phyloP scores from a whole-genome alignment of 2,113 vertebrate genomes.

The Paraplagusia blochii region DNA sequence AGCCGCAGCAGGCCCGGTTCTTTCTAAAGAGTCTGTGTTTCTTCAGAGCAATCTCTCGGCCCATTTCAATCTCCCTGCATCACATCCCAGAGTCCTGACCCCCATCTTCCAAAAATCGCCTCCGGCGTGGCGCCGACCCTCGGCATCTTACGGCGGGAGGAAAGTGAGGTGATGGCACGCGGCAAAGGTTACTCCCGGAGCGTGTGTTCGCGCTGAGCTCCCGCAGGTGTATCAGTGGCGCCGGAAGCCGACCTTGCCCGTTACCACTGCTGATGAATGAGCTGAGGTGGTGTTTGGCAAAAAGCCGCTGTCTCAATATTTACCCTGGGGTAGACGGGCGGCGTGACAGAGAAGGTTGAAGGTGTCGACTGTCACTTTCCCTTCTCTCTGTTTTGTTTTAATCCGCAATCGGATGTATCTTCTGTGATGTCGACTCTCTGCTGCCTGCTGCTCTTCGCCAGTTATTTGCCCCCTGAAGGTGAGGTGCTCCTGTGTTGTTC shows the following conservation, averaged over 20 bases:
- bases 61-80: slow-evolving; percentile 43
- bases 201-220: slow-evolving; percentile 16
- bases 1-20: slow-evolving; percentile 1
- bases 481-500: slow-evolving; percentile 42
- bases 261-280: slow-evolving; percentile 49
- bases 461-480: slow-evolving; percentile 59
- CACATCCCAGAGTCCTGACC: slow-evolving; percentile 33
- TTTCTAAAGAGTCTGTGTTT: slow-evolving; percentile 18
- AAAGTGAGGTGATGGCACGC: slow-evolving; percentile 32
- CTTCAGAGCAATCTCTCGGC: slow-evolving; percentile 14
- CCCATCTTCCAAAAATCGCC: slow-evolving; percentile 35
- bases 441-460: slow-evolving; percentile 9
- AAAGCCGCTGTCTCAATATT: slow-evolving; percentile 47
- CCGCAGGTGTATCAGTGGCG: slow-evolving; percentile 28
- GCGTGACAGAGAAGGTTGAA: background rate
- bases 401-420: background rate
- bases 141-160: slow-evolving; percentile 9
- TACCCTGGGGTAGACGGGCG: slow-evolving; percentile 13
- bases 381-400: slow-evolving; percentile 18
- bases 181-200: slow-evolving; percentile 43
- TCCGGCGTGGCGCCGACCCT: slow-evolving; percentile 17
- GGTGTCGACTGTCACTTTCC: background rate
- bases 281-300: slow-evolving; percentile 37
- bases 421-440: slow-evolving; percentile 7
- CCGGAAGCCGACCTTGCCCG: slow-evolving; percentile 51